Conservation (phyloP, 2,888 invertebrate species). For the Furcula furcula region DNA sequence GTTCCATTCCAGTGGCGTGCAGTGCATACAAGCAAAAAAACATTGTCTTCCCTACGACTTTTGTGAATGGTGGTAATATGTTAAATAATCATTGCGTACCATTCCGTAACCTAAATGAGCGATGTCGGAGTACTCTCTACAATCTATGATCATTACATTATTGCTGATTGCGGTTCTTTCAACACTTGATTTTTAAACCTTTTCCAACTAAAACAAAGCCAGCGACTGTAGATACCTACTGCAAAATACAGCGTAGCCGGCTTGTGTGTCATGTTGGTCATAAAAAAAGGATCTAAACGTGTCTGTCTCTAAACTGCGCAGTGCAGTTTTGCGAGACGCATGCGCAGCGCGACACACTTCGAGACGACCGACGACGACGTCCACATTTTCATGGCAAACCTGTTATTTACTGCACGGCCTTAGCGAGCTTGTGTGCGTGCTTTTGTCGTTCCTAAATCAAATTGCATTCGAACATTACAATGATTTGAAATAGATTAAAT, state of each 20-base stretch:
- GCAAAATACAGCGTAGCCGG: slow-evolving; percentile 15
- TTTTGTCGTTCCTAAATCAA: slow-evolving; percentile 48
- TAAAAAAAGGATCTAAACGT: slow-evolving; percentile 34
- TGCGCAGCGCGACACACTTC: slow-evolving; percentile 46
- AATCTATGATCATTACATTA: no score
- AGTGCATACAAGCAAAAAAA: no score
- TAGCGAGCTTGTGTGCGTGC: slow-evolving; percentile 23
- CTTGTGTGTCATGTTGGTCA: slow-evolving; percentile 30
- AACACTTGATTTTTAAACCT: no score
- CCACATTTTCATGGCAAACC: slow-evolving; percentile 52
- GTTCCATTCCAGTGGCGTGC: no score
- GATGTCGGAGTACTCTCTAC: no score
- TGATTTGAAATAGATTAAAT: background rate
- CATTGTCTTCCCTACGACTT: no score
- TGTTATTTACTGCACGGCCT: slow-evolving; percentile 38
- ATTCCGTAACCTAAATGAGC: no score
- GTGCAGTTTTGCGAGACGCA: slow-evolving; percentile 35
- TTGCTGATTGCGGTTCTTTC: no score
- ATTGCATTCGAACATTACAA: slow-evolving; percentile 33
- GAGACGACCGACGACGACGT: slow-evolving; percentile 22
- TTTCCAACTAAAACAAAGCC: slow-evolving; percentile 10
- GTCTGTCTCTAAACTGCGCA: no score
- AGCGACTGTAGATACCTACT: no score
- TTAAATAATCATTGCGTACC: no score
- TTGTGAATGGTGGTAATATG: no score